phyloP scores from a whole-genome alignment of 2,113 vertebrate species.

The Engraulis encrasicolus region DNA sequence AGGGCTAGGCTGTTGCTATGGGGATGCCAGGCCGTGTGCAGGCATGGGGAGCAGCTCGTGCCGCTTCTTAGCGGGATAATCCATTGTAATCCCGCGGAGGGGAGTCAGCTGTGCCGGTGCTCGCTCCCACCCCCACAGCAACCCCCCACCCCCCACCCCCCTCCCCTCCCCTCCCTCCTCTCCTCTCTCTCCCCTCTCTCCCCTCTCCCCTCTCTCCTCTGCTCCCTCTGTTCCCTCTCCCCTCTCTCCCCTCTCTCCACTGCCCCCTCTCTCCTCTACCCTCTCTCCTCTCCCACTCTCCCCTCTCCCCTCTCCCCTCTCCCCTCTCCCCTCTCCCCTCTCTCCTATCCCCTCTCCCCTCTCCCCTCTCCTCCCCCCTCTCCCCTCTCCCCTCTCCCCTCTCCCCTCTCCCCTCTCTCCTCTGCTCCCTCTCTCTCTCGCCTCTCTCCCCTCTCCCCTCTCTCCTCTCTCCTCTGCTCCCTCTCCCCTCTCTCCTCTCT shows the following conservation, averaged over 20 bases:
- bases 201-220: neutral
- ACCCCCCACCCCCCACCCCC: neutral
- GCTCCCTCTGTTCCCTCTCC: too few species aligned
- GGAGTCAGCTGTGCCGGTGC: conserved; percentile 47
- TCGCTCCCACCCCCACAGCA: conserved; percentile 15
- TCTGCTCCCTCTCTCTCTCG: conserved; percentile 13
- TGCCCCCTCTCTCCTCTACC: conserved; percentile 20
- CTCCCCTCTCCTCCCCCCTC: conserved; percentile 7
- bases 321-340: neutral
- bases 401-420: neutral
- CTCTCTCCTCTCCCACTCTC: conserved; percentile 42
- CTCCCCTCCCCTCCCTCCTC: conserved; percentile 5
- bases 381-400: neutral
- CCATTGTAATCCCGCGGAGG: conserved; percentile 74
- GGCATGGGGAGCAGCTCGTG: conserved; percentile 64
- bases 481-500: neutral
- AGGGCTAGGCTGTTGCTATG: conserved; percentile 60
- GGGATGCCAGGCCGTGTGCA: conserved; percentile 60
- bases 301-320: neutral
- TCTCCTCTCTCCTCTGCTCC: neutral
- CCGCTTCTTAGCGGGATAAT: conserved; percentile 73
- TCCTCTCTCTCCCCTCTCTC: neutral
- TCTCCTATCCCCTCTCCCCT: neutral
- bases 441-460: neutral
- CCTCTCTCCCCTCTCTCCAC: neutral